Percentiles rank a stretch among this genome's conserved stretches.
Conservation (phyloP, 2,888 invertebrate genomes). For the Lissonota sp. region DNA sequence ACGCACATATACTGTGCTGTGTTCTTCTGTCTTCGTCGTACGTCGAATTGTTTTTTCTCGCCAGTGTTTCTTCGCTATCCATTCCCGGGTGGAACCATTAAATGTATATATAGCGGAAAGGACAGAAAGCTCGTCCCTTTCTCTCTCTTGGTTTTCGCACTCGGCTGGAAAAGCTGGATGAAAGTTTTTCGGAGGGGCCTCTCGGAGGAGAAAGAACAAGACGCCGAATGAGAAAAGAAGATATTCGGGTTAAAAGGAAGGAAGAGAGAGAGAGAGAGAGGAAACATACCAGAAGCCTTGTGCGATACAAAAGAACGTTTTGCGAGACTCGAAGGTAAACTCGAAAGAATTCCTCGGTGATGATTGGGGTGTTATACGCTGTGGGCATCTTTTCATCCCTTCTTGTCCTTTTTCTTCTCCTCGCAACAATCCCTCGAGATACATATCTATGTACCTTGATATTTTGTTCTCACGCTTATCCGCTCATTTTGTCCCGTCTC, state of each 20-base stretch:
- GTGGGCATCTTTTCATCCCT: no score
- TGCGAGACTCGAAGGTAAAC: no score
- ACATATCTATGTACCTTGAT: no score
- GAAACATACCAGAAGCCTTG: background rate
- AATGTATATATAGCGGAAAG: conserved; percentile 47
- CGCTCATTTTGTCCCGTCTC: no score
- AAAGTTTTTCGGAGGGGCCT: conserved; percentile 52
- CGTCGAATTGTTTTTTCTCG: conserved; percentile 72
- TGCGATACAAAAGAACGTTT: conserved; percentile 9
- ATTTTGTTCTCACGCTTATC: no score
- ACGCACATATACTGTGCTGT: background rate
- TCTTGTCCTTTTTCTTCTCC: no score
- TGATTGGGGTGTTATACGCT: no score
- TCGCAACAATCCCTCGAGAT: no score
- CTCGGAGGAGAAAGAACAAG: conserved; percentile 9
- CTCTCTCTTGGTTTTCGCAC: background rate
- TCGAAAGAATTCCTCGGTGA: no score
- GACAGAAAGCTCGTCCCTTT: conserved; percentile 1
- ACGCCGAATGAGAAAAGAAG: background rate
- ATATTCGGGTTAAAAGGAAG: conserved; percentile 5
- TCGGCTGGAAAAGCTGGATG: conserved; percentile 37
- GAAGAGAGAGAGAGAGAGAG: conserved; percentile 1
- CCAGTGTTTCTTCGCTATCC: conserved; percentile 39
- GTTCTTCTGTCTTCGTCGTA: conserved; percentile 22
- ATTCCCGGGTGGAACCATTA: conserved; percentile 73